Percentiles rank a stretch among this genome's conserved stretches.
Conservation (phyloP, 1,140 invertebrate species). For the Tyrophagus putrescentiae region DNA sequence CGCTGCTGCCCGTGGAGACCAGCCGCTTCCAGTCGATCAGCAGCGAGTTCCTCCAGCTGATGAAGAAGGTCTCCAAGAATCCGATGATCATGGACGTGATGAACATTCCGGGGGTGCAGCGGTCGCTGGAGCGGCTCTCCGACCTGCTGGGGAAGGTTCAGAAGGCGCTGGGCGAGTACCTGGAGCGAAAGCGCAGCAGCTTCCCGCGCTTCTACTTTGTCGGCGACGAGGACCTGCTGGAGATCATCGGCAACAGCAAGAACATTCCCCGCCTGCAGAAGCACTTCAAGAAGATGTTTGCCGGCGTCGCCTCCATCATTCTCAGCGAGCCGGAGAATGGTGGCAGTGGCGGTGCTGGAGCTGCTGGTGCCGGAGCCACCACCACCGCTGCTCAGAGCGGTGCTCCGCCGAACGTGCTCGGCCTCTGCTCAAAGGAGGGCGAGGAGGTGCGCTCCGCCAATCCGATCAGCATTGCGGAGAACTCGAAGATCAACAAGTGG, state of each 20-base stretch:
- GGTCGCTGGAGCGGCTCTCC: slow-evolving; percentile 89
- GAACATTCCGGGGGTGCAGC: slow-evolving; percentile 86
- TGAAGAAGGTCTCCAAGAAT: slow-evolving; percentile 94
- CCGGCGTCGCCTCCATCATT: slow-evolving; percentile 85
- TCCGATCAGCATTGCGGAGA: slow-evolving; percentile 75
- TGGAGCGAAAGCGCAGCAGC: slow-evolving; percentile 91
- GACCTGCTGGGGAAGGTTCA: slow-evolving; percentile 97
- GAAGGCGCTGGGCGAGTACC: slow-evolving; percentile 95
- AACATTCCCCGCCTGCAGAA: slow-evolving; percentile 94
- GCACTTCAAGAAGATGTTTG: slow-evolving; percentile 99
- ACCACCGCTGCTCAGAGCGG: too few species aligned
- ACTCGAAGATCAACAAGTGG: slow-evolving; percentile 99
- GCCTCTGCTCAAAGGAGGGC: slow-evolving; percentile 89
- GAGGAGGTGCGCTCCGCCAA: slow-evolving; percentile 81
- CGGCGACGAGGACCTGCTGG: slow-evolving; percentile 96
- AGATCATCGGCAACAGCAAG: slow-evolving; percentile 99
- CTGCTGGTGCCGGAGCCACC: too few species aligned
- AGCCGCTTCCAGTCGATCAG: slow-evolving; percentile 84
- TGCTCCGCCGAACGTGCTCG: slow-evolving; percentile 50
- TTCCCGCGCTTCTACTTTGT: slow-evolving; percentile 99
- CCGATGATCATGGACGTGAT: slow-evolving; percentile 96
- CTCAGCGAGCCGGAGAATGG: slow-evolving; percentile 89
- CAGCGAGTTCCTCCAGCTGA: slow-evolving; percentile 88
- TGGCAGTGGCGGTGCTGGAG: too few species aligned
- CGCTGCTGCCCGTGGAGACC: slow-evolving; percentile 89